These are phyloP conservation scores for Harpagifer antarcticus DNA, from an alignment of 2,797 vertebrate species.

Conservation along the genomic window DNA sequence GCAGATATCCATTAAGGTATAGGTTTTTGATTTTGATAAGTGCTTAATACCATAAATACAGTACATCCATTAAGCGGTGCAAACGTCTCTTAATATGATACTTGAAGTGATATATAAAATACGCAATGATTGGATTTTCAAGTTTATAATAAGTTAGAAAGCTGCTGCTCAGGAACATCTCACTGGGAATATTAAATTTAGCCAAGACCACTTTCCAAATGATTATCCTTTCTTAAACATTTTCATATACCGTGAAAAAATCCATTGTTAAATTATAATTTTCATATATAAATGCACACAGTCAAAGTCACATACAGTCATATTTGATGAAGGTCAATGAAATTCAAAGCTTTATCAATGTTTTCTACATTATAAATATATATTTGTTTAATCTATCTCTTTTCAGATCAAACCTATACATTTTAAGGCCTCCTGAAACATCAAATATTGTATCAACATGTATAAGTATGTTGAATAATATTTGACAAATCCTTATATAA, in stretches of 20 bases:
- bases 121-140: not conserved
- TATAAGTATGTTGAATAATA: not conserved
- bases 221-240: not conserved
- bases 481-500: not conserved
- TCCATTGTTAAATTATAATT: too few relatives aligned
- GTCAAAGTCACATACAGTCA: not conserved
- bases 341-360: not conserved
- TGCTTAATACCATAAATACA: conserved; percentile 21
- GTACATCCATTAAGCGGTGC: conserved; percentile 7
- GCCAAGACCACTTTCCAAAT: not conserved
- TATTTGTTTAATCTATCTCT: too few relatives aligned
- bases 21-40: conserved; percentile 41
- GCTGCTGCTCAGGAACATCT: not conserved
- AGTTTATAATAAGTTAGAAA: not conserved
- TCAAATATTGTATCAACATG: not conserved
- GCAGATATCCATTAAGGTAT: conserved; percentile 32
- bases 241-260: conserved; percentile 8
- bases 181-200: conserved; percentile 1
- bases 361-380: not conserved
- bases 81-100: conserved; percentile 3
- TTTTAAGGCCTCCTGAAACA: conserved; percentile 11
- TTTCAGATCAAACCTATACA: not conserved
- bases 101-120: conserved; percentile 1
- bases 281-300: too few relatives aligned
- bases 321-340: not conserved